Percentiles rank a stretch among this genome's conserved stretches.
Evolutionary conservation across 2,797 vertebrate genomes (phyloP).

Genomic region (Crotalus adamanteus): DNA sequence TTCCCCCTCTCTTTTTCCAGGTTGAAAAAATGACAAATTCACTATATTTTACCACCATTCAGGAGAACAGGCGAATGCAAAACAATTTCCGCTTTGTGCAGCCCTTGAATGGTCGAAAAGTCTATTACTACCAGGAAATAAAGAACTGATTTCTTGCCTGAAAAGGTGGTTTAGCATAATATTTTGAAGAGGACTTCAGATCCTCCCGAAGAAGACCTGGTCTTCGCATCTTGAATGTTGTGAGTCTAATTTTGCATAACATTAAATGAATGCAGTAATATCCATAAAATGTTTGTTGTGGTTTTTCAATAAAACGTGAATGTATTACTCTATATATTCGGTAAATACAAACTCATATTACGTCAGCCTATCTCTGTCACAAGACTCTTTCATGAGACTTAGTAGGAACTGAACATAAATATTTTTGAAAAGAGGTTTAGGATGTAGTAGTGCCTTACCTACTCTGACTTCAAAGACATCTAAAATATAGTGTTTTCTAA

Average conservation of each 20-base stretch:
- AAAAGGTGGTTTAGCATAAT: no score
- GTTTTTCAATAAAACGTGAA: not conserved
- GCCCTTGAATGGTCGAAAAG: not conserved
- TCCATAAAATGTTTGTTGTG: not conserved
- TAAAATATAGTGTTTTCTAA: not conserved
- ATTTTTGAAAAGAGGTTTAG: not conserved
- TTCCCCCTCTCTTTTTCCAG: not conserved
- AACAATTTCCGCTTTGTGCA: slow-evolving; percentile 8
- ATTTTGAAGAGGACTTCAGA: not conserved
- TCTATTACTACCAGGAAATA: not conserved
- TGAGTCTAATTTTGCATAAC: not conserved
- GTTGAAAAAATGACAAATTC: not conserved
- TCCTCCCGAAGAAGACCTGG: not conserved
- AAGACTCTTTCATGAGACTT: not conserved
- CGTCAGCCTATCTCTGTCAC: not conserved
- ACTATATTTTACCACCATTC: not conserved
- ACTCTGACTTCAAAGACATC: not conserved
- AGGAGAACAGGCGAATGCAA: not conserved
- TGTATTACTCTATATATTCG: not conserved
- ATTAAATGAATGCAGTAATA: not conserved
- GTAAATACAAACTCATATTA: not conserved
- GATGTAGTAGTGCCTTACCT: not conserved
- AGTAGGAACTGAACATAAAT: not conserved
- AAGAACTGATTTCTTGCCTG: no score
- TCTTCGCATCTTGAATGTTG: not conserved